Evolutionary conservation across 2,888 invertebrate species (phyloP).

Genomic region (Terebella lapidaria): DNA sequence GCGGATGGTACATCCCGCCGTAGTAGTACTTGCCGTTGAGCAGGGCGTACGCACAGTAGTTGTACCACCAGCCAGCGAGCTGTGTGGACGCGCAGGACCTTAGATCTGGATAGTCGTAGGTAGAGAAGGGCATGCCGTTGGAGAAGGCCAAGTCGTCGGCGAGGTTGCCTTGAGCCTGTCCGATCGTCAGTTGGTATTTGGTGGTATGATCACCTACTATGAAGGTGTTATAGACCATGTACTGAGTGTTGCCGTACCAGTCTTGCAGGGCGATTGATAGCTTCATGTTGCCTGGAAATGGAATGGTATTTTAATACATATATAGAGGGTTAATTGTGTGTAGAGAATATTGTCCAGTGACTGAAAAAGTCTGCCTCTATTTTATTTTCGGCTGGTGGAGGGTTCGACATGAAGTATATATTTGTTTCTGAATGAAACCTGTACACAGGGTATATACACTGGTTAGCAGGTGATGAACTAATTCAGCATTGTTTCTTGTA

Average conservation of each 20-base stretch:
- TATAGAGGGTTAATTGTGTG: too few species aligned
- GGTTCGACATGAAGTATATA: too few species aligned
- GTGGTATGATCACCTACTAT: constrained; percentile 1
- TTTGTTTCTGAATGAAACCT: too few species aligned
- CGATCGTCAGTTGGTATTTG: constrained; percentile 3
- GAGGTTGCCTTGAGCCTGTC: constrained; percentile 15
- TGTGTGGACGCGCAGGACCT: constrained; percentile 31
- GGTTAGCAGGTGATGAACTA: too few species aligned
- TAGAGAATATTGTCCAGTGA: too few species aligned
- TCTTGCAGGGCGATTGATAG: not conserved
- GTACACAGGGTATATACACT: too few species aligned
- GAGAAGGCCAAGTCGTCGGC: constrained; percentile 33
- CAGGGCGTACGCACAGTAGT: constrained; percentile 33
- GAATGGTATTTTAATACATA: too few species aligned
- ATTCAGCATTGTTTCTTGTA: too few species aligned
- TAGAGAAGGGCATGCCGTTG: constrained; percentile 32
- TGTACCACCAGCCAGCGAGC: constrained; percentile 44
- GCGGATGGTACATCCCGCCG: constrained; percentile 30
- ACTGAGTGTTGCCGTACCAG: not conserved
- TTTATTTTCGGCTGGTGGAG: too few species aligned
- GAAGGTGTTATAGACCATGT: constrained; percentile 5
- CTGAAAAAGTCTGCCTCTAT: too few species aligned
- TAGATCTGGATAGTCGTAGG: constrained; percentile 30
- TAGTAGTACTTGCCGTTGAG: constrained; percentile 39
- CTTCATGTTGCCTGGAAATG: not conserved